Conservation (phyloP, 2,113 vertebrate genomes). For the Poeciliopsis prolifica region DNA sequence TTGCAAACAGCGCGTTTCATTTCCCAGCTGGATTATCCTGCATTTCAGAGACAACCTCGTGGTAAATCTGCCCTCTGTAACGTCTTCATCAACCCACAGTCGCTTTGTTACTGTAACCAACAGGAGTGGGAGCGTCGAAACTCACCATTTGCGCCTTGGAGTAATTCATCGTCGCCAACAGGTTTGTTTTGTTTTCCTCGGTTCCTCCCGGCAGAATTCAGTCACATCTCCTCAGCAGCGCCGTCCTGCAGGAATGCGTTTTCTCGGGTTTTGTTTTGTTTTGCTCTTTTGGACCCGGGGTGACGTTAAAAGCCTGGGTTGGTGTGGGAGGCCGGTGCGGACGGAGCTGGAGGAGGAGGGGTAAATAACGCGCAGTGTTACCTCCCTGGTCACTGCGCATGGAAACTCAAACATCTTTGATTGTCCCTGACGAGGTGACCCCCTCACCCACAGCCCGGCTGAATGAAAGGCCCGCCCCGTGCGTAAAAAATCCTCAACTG, state of each 20-base stretch:
- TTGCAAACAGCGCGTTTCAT: constrained; percentile 1
- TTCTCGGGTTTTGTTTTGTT: constrained; percentile 2
- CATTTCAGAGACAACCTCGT: no score
- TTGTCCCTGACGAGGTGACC: constrained; percentile 65
- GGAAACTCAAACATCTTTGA: constrained; percentile 80
- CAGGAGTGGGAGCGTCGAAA: constrained; percentile 65
- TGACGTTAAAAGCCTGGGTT: constrained; percentile 37
- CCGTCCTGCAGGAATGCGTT: neutral
- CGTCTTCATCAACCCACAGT: constrained; percentile 18
- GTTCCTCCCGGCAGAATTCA: constrained; percentile 42
- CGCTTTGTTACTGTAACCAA: constrained; percentile 74
- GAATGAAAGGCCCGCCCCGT: constrained; percentile 75
- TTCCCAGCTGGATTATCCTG: neutral
- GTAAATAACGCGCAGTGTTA: constrained; percentile 45
- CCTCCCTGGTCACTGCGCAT: constrained; percentile 76
- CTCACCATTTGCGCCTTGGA: constrained; percentile 84
- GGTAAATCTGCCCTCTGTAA: neutral
- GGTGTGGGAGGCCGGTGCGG: constrained; percentile 39
- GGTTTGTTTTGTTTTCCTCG: constrained; percentile 28
- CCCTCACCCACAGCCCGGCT: constrained; percentile 68
- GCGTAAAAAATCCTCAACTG: constrained; percentile 49
- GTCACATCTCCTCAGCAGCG: constrained; percentile 63
- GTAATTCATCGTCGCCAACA: constrained; percentile 80
- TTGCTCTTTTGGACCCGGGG: constrained; percentile 17
- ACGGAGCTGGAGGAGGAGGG: constrained; percentile 74